Base-by-base conservation (phyloP, 2,888 invertebrate species). In the Orthosia cruda region DNA sequence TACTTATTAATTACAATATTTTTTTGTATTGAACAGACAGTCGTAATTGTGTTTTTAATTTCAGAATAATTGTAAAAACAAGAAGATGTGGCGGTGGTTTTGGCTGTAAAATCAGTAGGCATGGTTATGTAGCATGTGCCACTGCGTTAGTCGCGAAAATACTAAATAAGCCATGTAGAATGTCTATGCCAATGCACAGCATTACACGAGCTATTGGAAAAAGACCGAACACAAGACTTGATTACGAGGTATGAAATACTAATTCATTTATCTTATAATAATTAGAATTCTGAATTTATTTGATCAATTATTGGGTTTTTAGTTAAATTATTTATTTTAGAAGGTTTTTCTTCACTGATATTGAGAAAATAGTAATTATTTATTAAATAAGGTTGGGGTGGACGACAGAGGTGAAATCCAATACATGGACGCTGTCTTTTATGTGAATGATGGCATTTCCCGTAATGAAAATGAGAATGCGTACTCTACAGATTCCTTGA, bases 81-180 rank as follows among this genome's bases (percentile, higher is more conserved):
- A 80, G 90, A 73, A 83, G 92, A 61, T 91, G 91, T 71, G 92
- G 92, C 5, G 92, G 92, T 32, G 92, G 73, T 59, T 92, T 92
- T 81, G 92, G 92, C 12, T 84, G 87, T 63, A 92, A 92, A 81
- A 90, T 92, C 70, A 81, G 83, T 49, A 86, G 92, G 49, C 76
- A 85, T 2, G 82, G 83, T 66, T 90, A 87, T 72, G 84, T 84
- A 18, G 87, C 90, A 9, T 90, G 89, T 64, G 91, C 87, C 32
- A 87, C 91, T 1, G 92, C 92, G 13, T 76, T 92, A 57, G 92
- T 90, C n/a, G 89, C 92, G 23, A 88, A 84, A 55, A 82, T 80
- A 58, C 66, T 92, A 0, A 90, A 91, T 70, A 89, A 80, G 63
- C 87, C 92, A 26, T 92, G 92, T 78, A 86, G 92, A 23, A 89